These are phyloP conservation scores for Seira sanloemensis DNA, from an alignment of 2,888 invertebrate species.

Conservation along the genomic window DNA sequence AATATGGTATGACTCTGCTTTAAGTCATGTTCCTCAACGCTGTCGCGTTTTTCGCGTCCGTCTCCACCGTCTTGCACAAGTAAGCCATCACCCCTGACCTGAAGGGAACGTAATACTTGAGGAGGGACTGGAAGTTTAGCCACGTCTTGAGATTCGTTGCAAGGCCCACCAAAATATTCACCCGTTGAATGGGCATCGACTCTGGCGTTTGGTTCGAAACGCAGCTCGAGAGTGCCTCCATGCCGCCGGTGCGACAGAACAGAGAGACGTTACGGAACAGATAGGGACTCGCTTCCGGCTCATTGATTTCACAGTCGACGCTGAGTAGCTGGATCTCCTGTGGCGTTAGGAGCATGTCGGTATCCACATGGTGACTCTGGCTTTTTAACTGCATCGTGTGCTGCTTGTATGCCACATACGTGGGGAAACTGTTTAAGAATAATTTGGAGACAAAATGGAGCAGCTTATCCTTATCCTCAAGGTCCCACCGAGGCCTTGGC, in stretches of 20 bases:
- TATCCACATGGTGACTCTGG: conserved; percentile 45
- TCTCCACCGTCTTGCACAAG: conserved; percentile 95
- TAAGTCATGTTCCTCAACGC: conserved; percentile 93
- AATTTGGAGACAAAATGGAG: conserved; percentile 91
- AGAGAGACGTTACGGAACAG: conserved; percentile 93
- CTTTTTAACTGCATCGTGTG: conserved; percentile 87
- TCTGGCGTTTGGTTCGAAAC: conserved; percentile 86
- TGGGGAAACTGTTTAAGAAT: conserved; percentile 90
- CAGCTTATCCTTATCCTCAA: conserved; percentile 91
- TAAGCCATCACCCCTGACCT: conserved; percentile 91
- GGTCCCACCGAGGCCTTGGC: conserved; percentile 79
- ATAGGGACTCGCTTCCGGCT: conserved; percentile 94
- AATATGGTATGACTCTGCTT: too few relatives aligned
- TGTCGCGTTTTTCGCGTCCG: conserved; percentile 90
- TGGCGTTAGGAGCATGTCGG: conserved; percentile 84
- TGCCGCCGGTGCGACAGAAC: conserved; percentile 93
- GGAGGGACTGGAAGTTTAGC: conserved; percentile 93
- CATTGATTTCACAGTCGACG: conserved; percentile 92
- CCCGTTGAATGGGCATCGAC: conserved; percentile 88
- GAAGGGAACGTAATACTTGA: conserved; percentile 91
- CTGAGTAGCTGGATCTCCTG: conserved; percentile 88
- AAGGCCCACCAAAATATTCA: conserved; percentile 93
- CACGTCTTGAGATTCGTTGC: conserved; percentile 95
- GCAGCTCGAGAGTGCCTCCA: conserved; percentile 90
- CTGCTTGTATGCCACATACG: conserved; percentile 87